Evolutionary conservation across 2,113 vertebrate species (phyloP).

Genomic region (Salvelinus namaycush): DNA sequence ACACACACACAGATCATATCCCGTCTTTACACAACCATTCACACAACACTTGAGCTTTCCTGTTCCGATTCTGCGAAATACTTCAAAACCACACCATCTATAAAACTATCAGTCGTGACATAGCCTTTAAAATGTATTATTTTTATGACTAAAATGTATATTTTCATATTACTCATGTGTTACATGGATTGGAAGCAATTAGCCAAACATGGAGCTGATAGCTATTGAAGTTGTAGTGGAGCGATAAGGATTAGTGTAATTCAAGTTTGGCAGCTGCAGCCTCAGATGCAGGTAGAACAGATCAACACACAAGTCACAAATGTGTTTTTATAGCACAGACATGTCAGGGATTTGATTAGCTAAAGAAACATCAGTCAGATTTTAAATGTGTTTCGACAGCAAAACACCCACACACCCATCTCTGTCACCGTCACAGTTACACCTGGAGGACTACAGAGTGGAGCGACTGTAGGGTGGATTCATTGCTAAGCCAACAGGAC

Average conservation of each 20-base stretch:
- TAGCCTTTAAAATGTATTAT: too few species aligned
- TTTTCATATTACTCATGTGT: too few species aligned
- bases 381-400: constrained; percentile 4
- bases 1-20: background rate
- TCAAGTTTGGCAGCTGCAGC: background rate
- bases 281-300: background rate
- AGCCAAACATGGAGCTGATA: too few species aligned
- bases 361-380: constrained; percentile 4
- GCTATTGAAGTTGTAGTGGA: too few species aligned
- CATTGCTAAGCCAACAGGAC: constrained; percentile 92
- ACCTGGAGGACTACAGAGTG: constrained; percentile 92
- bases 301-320: background rate
- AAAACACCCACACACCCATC: constrained; percentile 7
- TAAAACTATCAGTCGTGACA: background rate
- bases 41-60: background rate
- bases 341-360: background rate
- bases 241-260: too few species aligned
- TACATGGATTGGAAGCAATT: too few species aligned
- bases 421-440: constrained; percentile 71
- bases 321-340: background rate
- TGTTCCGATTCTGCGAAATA: constrained; percentile 1
- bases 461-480: constrained; percentile 90
- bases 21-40: background rate
- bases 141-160: too few species aligned
- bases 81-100: background rate